Evolutionary conservation across 2,113 vertebrate species (phyloP).

Genomic region (Mesoclemmys tuberculata): DNA sequence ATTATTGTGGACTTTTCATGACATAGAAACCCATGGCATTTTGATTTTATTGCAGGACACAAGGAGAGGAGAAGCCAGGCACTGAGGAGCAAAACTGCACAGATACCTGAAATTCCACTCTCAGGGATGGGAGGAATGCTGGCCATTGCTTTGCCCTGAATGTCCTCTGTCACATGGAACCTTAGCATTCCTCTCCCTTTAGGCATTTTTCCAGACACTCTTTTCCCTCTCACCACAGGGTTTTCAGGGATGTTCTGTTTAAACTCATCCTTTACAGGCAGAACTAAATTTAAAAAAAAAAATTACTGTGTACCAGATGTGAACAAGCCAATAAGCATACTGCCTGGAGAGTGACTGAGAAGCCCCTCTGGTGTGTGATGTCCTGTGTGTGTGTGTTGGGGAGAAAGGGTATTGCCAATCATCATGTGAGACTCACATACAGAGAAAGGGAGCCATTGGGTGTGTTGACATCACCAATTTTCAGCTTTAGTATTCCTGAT

Average conservation of each 20-base stretch:
- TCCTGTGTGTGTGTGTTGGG: not conserved
- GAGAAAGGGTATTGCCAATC: not conserved
- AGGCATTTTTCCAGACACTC: not conserved
- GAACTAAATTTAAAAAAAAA: not conserved
- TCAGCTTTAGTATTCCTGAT: not conserved
- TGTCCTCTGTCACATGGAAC: not conserved
- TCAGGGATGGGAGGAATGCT: not conserved
- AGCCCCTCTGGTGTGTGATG: not conserved
- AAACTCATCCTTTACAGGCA: not conserved
- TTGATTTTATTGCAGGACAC: not conserved
- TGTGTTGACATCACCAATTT: not conserved
- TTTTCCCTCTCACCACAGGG: not conserved
- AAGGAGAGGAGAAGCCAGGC: not conserved
- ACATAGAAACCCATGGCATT: fast-evolving
- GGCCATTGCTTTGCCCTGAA: not conserved
- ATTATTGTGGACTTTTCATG: not conserved
- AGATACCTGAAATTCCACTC: not conserved
- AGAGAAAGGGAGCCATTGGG: not conserved
- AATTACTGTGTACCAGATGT: not conserved
- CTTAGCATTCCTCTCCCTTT: not conserved
- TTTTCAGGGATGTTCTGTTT: not conserved
- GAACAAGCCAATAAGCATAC: not conserved
- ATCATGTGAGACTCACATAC: not conserved
- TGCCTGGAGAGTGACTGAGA: not conserved
- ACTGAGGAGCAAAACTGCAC: not conserved